Conservation (phyloP, 1,140 invertebrate species). For the Formica selysi region DNA sequence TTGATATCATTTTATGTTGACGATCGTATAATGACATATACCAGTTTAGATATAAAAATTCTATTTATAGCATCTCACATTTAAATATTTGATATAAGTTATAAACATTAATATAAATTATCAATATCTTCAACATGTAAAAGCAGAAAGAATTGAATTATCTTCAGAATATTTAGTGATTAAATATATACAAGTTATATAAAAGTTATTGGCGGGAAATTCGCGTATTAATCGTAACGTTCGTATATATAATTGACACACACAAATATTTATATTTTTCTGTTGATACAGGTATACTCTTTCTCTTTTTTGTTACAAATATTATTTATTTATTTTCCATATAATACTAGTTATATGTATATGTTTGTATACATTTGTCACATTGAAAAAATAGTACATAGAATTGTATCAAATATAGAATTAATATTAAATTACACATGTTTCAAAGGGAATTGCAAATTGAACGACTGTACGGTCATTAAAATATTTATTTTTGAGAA, state of each 20-base stretch:
- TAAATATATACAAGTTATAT: no score
- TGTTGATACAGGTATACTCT: not conserved
- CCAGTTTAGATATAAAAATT: no score
- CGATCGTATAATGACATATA: no score
- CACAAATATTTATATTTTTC: not conserved
- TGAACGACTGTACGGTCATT: slow-evolving; percentile 70
- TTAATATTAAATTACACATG: not conserved
- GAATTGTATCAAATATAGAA: not conserved
- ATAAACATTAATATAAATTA: no score
- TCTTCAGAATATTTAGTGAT: no score
- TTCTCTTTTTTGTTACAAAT: not conserved
- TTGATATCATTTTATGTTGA: no score
- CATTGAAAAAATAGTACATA: not conserved
- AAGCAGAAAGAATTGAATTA: no score
- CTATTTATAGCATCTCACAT: no score
- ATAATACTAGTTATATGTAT: not conserved
- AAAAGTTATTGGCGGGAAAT: no score
- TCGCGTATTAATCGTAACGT: no score
- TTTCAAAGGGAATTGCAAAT: not conserved
- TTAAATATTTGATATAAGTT: no score
- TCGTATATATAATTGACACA: not conserved
- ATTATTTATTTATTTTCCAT: not conserved
- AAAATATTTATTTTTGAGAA: slow-evolving; percentile 83
- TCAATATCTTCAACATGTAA: no score
- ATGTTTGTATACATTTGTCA: not conserved